Base-by-base conservation (phyloP, 2,888 invertebrate genomes). In the Drosophila merina region DNA sequence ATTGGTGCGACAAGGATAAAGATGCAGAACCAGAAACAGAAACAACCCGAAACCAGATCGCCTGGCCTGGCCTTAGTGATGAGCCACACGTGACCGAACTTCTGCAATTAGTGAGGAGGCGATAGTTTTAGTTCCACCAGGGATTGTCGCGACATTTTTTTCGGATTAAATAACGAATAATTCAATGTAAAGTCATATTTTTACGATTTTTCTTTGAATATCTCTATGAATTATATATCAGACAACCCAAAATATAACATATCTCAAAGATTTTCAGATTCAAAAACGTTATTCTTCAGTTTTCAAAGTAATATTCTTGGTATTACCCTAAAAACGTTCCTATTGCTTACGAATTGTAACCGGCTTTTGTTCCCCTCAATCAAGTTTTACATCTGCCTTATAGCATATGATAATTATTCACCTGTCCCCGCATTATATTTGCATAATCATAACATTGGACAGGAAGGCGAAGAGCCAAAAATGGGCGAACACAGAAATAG, bases 401-500 rank as follows among this genome's bases (percentile, higher is more conserved):
- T 54, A 44, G 49, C 42, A 48, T 77, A 74, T 73, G 74, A 55
- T 84, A 74, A 76, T 76, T 63, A 72, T 81, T 42, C 40, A 81
- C 81, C 85, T 81, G 81, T 76, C 75, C 50, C 47, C 8, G 12
- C 38, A n/a, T 58, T 48, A 63, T 57, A 80, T 81, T 84, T 80
- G 57, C 78, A 86, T 80, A 84, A 86, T 78, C 69, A 57, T 58
- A 64, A 73, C 67, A 72, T 72, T 62, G 50, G 48, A 56, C 50
- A 14, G 25, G 54, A 63, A 54, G 57, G 28, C 69, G 33, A 54
- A 26, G 49, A 49, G 30, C 30, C 50, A 67, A 66, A 64, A 66
- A 79, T 55, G 73, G 81, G 66, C 77, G 38, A 57, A 67, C 30
- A 59, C 66, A 80, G 62, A 75, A 80, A 83, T 83, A 79, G 66